Conservation (phyloP, 2,888 invertebrate genomes). For the Zygothrica quintamaculata region DNA sequence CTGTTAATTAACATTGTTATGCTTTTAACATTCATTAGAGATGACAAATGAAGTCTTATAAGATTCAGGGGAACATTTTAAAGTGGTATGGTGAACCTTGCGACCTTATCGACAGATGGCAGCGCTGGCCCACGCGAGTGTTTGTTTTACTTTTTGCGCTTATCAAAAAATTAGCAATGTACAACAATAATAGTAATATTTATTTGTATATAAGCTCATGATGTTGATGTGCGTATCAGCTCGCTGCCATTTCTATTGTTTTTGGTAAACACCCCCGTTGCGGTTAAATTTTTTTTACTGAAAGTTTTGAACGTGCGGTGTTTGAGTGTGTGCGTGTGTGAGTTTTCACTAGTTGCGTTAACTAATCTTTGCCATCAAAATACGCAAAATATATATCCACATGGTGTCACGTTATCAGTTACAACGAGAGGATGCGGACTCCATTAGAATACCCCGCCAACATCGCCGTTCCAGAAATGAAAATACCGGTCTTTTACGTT, state of each 20-base stretch:
- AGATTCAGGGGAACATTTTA: too few species aligned
- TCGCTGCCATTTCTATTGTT: not conserved
- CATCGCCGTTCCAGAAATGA: conserved; percentile 58
- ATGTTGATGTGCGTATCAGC: not conserved
- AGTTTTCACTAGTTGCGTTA: not conserved
- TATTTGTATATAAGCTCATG: conserved; percentile 12
- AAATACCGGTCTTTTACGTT: conserved; percentile 61
- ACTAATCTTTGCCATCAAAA: not conserved
- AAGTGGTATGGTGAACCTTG: too few species aligned
- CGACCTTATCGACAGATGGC: not conserved
- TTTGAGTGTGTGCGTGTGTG: conserved; percentile 11
- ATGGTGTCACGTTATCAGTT: conserved; percentile 55
- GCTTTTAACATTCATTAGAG: too few species aligned
- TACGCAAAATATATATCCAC: not conserved
- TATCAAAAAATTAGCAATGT: conserved; percentile 10
- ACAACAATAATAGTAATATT: conserved; percentile 1
- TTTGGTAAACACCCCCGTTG: not conserved
- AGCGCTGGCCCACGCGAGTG: conserved; percentile 2
- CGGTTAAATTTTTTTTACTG: not conserved
- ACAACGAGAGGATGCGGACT: conserved; percentile 45
- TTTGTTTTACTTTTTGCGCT: conserved; percentile 17
- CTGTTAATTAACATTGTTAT: too few species aligned
- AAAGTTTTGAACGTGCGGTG: not conserved
- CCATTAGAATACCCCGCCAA: conserved; percentile 14
- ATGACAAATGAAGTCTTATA: too few species aligned